Evolutionary conservation across 2,888 invertebrate genomes (phyloP), one percentile per base, ranked within the genome.

Genomic region (Drosophila diplacantha): DNA sequence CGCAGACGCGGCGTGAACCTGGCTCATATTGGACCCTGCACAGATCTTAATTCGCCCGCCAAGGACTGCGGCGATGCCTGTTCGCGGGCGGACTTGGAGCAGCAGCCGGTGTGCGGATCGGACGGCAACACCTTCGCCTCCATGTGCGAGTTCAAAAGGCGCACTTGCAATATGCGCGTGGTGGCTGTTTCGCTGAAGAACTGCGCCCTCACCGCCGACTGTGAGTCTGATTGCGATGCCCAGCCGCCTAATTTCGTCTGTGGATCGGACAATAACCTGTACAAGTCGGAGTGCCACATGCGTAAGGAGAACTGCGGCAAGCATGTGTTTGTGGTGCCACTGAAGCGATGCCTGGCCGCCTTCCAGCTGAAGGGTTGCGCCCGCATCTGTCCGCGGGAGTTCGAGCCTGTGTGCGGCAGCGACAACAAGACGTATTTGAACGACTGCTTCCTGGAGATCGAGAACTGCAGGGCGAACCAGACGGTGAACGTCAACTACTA

Each of bases 391-490:
- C 93, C 96, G 9, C 91, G 94, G 0, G 94, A 94, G 79, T 96
- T 93, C 89, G 95, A 96, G 85, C 96, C 96, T 0, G 95, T 97
- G 7, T 97, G 97, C 87, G 97, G 96, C n/a, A 94, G 94, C 3
- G 97, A 97, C 85, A 92, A 92, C 65, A 95, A 94, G 90, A 97
- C 97, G 0, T 97, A 97, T 91, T 95, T 96, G 85, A 97, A 97
- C 89, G 93, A 93, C 75, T 97, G 97, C 88, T 95, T 96, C 91
- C 89, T 97, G 80, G 94, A 95, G 85, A 94, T 96, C 89, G 96
- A 97, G 89, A 96, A 95, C 82, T 97, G 96, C 87, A 92, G 95
- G 83, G 94, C 95, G 74, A 91, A 94, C 86, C 81, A 82, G 68
- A 93, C 93, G 81, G 95, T 96, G 44, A 91, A 92, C 72, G 91